A percentile compares a stretch with the other conserved stretches of the same genome.
These are phyloP conservation scores for Hippopotamyrus pictus DNA, from an alignment of 2,797 vertebrate genomes.

Conservation along the genomic window DNA sequence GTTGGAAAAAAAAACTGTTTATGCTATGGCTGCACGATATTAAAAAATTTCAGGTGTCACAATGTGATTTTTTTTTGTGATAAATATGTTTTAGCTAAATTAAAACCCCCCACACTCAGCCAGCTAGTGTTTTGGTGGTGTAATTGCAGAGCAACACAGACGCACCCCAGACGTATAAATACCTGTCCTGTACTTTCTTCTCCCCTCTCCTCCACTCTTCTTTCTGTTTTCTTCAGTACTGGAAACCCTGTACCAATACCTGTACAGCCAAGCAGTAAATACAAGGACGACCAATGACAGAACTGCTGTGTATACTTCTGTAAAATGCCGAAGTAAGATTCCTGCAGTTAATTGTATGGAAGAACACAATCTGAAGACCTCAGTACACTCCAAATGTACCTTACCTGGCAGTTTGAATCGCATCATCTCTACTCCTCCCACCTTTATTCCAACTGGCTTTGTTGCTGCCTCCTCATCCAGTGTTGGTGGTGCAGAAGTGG, in stretches of 20 bases:
- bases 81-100: neutral
- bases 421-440: constrained; percentile 45
- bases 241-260: constrained; percentile 5
- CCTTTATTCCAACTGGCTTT: constrained; percentile 36
- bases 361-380: neutral
- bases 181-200: constrained; percentile 4
- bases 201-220: neutral
- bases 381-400: neutral
- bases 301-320: neutral
- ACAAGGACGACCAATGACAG: neutral
- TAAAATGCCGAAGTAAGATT: neutral
- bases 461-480: constrained; percentile 15
- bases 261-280: neutral
- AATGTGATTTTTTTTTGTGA: neutral
- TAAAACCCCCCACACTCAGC: neutral
- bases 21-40: neutral
- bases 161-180: neutral
- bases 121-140: neutral
- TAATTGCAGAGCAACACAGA: neutral
- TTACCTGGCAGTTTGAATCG: constrained; percentile 61
- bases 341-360: neutral
- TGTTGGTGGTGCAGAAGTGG: constrained; percentile 10
- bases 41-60: neutral
- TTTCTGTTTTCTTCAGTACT: constrained; percentile 7
- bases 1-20: neutral